A percentile compares a stretch with the other conserved stretches of the same genome.
Conservation (phyloP, 92 coral and sea anemone genomes). For the Muricea muricata region DNA sequence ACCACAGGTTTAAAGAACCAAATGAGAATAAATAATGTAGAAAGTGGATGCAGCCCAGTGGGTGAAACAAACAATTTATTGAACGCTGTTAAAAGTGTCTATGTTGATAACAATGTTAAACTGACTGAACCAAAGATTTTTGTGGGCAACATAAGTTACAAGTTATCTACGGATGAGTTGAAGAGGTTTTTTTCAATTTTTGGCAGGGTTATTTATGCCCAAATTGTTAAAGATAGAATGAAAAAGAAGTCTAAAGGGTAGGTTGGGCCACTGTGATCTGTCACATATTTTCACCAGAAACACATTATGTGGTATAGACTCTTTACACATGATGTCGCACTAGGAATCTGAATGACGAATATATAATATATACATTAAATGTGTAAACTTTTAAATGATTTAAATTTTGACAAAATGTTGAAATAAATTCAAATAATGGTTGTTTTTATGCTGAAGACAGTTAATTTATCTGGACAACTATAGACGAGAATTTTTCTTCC, state of each 20-base stretch:
- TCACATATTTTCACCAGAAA: neutral
- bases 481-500: no score
- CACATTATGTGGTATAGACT: no score
- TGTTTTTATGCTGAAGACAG: no score
- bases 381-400: no score
- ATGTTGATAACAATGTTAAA: neutral
- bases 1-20: no score
- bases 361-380: no score
- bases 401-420: no score
- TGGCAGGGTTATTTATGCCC: slow-evolving; percentile 84
- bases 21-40: neutral
- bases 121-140: slow-evolving; percentile 70
- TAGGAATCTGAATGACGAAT: no score
- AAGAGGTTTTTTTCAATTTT: slow-evolving; percentile 77
- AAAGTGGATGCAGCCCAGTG: neutral
- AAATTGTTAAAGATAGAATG: slow-evolving; percentile 78
- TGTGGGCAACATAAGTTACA: slow-evolving; percentile 92
- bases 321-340: no score
- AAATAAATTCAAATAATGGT: no score
- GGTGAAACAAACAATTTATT: neutral
- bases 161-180: slow-evolving; percentile 70
- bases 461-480: no score
- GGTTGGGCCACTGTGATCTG: slow-evolving; percentile 25
- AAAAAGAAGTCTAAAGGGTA: slow-evolving; percentile 92
- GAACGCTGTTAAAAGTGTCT: slow-evolving; percentile 14